phyloP scores from a whole-genome alignment of 1,140 invertebrate species.

The Bombyx mandarina region DNA sequence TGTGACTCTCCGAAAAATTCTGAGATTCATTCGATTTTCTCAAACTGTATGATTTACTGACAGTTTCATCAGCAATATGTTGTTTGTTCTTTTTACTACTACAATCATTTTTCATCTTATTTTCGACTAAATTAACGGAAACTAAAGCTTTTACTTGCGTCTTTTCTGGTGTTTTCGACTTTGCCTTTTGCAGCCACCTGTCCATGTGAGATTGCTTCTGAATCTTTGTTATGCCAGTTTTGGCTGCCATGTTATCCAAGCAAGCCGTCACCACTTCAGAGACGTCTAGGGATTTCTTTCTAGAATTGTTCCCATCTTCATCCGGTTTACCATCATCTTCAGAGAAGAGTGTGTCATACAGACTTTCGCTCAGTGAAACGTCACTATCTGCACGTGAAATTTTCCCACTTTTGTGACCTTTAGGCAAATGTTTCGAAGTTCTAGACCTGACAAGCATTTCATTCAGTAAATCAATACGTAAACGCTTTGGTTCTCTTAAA shows the following conservation, averaged over 20 bases:
- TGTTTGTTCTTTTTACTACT: slow-evolving; percentile 15
- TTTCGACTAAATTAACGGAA: not conserved
- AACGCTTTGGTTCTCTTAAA: slow-evolving; percentile 47
- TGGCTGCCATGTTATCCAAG: slow-evolving; percentile 61
- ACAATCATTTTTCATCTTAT: slow-evolving; percentile 2
- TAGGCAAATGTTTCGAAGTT: slow-evolving; percentile 27
- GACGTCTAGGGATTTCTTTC: slow-evolving; percentile 54
- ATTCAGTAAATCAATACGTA: slow-evolving; percentile 58
- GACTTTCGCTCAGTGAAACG: slow-evolving; percentile 61
- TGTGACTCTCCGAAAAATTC: slow-evolving; percentile 25
- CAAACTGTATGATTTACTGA: slow-evolving; percentile 26
- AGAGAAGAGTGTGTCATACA: slow-evolving; percentile 65
- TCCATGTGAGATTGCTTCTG: slow-evolving; percentile 69
- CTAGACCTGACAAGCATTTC: slow-evolving; percentile 43
- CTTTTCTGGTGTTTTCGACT: slow-evolving; percentile 63
- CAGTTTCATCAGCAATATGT: slow-evolving; percentile 17
- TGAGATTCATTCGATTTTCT: slow-evolving; percentile 40
- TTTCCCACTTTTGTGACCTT: slow-evolving; percentile 43
- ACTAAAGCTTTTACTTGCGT: slow-evolving; percentile 27
- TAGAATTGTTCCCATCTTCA: slow-evolving; percentile 38
- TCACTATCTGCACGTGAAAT: slow-evolving; percentile 49
- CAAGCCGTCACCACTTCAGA: slow-evolving; percentile 61
- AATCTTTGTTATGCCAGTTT: slow-evolving; percentile 58
- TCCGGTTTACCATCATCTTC: slow-evolving; percentile 54
- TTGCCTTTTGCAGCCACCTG: slow-evolving; percentile 65